A percentile compares a stretch with the other conserved stretches of the same genome.
Evolutionary conservation across 92 coral and sea anemone species (phyloP).

Genomic region (Palythoa caribaeorum): DNA sequence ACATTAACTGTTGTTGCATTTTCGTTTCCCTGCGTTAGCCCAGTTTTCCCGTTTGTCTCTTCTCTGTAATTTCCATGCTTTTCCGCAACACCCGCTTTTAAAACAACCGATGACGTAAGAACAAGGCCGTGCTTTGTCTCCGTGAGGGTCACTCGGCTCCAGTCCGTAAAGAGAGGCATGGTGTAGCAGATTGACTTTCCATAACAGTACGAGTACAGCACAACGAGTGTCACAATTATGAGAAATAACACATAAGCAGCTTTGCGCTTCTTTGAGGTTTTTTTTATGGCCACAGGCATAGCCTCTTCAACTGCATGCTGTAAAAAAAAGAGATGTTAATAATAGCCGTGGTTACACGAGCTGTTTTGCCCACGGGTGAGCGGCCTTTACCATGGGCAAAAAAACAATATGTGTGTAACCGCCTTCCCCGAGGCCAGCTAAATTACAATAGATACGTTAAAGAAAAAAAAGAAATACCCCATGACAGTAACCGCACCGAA

Average conservation of each 20-base stretch:
- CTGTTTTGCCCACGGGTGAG: no score
- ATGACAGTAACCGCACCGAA: no score
- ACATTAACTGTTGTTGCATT: not conserved
- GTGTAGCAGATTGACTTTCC: slow-evolving; percentile 83
- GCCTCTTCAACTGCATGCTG: slow-evolving; percentile 7
- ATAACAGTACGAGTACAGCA: slow-evolving; percentile 85
- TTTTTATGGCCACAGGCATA: slow-evolving; percentile 29
- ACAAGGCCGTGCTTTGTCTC: slow-evolving; percentile 58
- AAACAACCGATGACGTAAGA: slow-evolving; percentile 70
- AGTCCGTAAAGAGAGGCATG: slow-evolving; percentile 82
- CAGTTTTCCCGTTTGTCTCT: not conserved
- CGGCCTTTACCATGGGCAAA: no score
- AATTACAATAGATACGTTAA: no score
- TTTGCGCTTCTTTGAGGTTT: slow-evolving; percentile 79
- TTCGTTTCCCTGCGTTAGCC: not conserved
- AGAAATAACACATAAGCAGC: slow-evolving; percentile 64
- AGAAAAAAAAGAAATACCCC: no score
- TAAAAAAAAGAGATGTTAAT: not conserved
- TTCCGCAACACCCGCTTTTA: not conserved
- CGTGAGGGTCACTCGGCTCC: slow-evolving; percentile 52
- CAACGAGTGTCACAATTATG: slow-evolving; percentile 74
- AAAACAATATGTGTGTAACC: no score
- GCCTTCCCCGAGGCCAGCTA: no score
- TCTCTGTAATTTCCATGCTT: not conserved
- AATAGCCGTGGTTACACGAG: no score